Evolutionary conservation across 2,113 vertebrate species (phyloP).

Genomic region (Acanthisitta chloris): DNA sequence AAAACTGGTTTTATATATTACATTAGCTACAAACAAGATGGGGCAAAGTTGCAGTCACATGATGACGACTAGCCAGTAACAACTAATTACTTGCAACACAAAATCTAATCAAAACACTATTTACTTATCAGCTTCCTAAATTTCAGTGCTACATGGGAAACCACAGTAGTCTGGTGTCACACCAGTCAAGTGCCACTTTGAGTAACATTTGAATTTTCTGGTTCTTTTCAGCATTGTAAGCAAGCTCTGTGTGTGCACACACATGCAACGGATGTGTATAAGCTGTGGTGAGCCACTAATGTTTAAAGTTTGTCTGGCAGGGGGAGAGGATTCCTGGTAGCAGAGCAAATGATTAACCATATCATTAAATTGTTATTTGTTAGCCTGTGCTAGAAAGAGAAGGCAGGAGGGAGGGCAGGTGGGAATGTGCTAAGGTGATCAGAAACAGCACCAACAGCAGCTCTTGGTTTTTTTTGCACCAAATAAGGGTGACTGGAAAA

Average conservation of each 20-base stretch:
- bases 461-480: not conserved
- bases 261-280: not conserved
- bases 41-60: not conserved
- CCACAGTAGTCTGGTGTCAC: not conserved
- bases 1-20: not conserved
- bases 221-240: not conserved
- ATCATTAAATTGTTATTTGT: constrained; percentile 64
- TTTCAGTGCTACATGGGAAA: not conserved
- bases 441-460: too few relatives aligned
- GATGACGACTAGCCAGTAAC: not conserved
- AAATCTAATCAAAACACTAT: not conserved
- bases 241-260: not conserved
- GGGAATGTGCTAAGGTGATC: not conserved
- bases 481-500: not conserved
- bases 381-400: constrained; percentile 10
- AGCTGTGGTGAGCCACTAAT: not conserved
- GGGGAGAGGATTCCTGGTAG: not conserved
- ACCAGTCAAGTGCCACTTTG: not conserved
- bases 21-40: not conserved
- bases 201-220: not conserved
- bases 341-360: constrained; percentile 75
- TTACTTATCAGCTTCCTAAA: not conserved
- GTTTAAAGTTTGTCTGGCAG: constrained; percentile 40
- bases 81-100: not conserved
- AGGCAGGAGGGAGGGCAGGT: not conserved